Evolutionary conservation across 2,797 vertebrate genomes (phyloP), one percentile per base, ranked within the genome.

Genomic region (Denticeps clupeoides): DNA sequence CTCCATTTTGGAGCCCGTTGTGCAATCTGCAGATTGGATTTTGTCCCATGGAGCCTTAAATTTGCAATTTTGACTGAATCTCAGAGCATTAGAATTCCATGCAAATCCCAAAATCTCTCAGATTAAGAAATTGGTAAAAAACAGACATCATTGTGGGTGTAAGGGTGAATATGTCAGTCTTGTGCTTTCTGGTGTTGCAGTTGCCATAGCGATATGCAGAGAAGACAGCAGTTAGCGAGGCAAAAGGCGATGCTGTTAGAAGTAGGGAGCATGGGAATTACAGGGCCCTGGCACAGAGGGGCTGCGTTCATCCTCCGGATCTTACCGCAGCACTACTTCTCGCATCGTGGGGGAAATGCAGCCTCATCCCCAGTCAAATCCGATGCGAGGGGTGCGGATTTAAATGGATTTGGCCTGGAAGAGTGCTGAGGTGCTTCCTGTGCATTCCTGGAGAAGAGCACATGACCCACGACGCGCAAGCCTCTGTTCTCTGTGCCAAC

Each of bases 201-300:
- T 79, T 76, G 68, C 68, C 69, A 74, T 78, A 55, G 78, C 12
- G 44, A 80, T 63, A 50, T 53, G 45, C 45, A 58, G 49, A 43
- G 15, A 18, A 56, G 66, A 60, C 35, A 45, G 28, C 55, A 55
- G 55, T 58, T 53, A 13, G 7, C 59, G 48, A 55, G 55, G 23
- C 47, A 51, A 47, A 46, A 43, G 37, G 37, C n/a, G 35, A 27
- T 51, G 58, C 53, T 61, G 41, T 51, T 40, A 43, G 48, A 22
- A 31, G 31, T 38, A 49, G 42, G 56, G 55, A 60, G 59, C n/a
- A 53, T 62, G 65, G 56, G 55, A 70, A 67, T 32, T 31, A 31
- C 26, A 49, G 26, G 45, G 47, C 33, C 4, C 44, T 63, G 32
- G 45, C 45, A 35, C 24, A 8, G 22, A 37, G n/a, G 11, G 42